Base-by-base conservation (phyloP, 2,113 vertebrate genomes). In the Rhinopomastus cyanomelas region DNA sequence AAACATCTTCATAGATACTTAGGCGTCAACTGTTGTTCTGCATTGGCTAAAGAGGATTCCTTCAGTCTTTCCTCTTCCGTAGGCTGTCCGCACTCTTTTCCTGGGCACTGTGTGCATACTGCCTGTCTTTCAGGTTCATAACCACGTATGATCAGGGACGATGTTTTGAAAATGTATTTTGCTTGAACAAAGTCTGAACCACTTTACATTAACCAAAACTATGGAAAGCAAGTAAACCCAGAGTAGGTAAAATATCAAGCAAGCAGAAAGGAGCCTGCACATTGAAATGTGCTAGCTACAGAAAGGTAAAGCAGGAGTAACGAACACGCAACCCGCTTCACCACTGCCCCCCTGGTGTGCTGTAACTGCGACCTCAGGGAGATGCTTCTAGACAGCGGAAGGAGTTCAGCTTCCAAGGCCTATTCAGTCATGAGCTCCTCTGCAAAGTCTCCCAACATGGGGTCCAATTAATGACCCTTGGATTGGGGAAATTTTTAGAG, bases 381-480 rank as follows among this genome's bases (percentile, higher is more conserved):
- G 85, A 79, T 9, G 1, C 32, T 3, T 9, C 78, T 85, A 25
- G 49, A 4, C 5, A 39, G 67, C 25, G 67, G 25, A 83, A 85
- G 84, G 72, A 67, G 56, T 81, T 85, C 76, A 6, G 52, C 60
- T 52, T 83, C 86, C 92, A 42, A 71, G 73, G 53, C 76, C 85
- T 72, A 6, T 65, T 90, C 85, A 84, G 0, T 79, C 4, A 0
- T 23, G 30, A 88, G 83, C 80, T 78, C 22, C 80, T 89, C 88
- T 88, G 85, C 49, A 0, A 26, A 75, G 57, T 67, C 39, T 92
- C 91, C 90, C 83, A 27, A 75, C 85, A 51, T 51, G 92, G 88
- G 88, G 30, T 52, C 89, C 92, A 91, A 66, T 96, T 91, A 92
- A 30, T 89, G 90, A 57, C 69, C 57, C 92, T 90, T 76, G 59